phyloP scores from a whole-genome alignment of 2,797 vertebrate species.

The Sebastes cheni region DNA sequence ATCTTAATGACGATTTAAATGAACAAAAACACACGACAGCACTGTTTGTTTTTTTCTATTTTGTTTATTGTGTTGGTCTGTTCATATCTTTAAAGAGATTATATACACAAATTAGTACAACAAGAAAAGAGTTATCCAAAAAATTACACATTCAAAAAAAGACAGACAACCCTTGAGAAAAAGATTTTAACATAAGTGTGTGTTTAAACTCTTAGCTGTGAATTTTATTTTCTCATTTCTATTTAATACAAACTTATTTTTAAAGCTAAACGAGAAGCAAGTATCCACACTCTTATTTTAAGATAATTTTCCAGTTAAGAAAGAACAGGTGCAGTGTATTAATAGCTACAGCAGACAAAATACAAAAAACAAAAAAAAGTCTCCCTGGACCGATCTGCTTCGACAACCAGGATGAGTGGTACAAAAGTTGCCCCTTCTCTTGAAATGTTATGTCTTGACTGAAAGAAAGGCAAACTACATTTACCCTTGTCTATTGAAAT shows the following conservation, averaged over 20 bases:
- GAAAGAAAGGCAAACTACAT: slow-evolving; percentile 8
- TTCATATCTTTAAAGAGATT: slow-evolving; percentile 86
- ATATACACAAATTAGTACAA: slow-evolving; percentile 89
- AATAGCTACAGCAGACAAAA: slow-evolving; percentile 74
- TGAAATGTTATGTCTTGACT: slow-evolving; percentile 8
- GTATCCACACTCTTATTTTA: slow-evolving; percentile 46
- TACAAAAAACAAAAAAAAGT: slow-evolving; percentile 44
- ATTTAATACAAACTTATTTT: not conserved
- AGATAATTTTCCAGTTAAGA: slow-evolving; percentile 56
- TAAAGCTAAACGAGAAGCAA: slow-evolving; percentile 35
- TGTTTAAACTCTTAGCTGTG: not conserved
- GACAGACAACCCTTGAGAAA: slow-evolving; percentile 48
- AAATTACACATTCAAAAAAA: slow-evolving; percentile 60
- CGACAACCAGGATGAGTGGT: slow-evolving; percentile 5
- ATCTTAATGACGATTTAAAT: not conserved
- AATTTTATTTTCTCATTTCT: not conserved
- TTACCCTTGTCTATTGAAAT: slow-evolving; percentile 13
- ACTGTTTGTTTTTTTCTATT: slow-evolving; percentile 26
- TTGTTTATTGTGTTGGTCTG: slow-evolving; percentile 85
- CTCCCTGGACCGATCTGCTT: slow-evolving; percentile 21
- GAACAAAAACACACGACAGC: not conserved
- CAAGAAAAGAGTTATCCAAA: slow-evolving; percentile 56
- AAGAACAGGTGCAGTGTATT: slow-evolving; percentile 61
- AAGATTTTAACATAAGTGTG: slow-evolving; percentile 47
- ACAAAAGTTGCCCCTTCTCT: slow-evolving; percentile 35